These are phyloP conservation scores for Pteronura brasiliensis DNA, from an alignment of 2,113 vertebrate species.

Conservation along the genomic window DNA sequence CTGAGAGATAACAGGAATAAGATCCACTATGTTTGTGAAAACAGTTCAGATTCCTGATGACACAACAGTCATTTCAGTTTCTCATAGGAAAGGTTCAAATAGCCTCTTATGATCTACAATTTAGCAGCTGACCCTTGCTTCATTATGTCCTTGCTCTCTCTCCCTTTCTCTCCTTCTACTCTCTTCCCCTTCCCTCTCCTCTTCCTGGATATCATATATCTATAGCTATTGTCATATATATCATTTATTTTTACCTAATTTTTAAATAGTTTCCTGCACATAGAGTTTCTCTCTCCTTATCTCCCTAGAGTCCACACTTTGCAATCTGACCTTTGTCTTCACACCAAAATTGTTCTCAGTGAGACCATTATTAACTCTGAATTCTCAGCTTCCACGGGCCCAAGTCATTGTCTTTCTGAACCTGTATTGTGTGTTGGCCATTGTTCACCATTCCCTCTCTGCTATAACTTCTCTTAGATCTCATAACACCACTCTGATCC, in stretches of 20 bases:
- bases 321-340: background rate
- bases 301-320: background rate
- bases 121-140: background rate
- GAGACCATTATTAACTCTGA: background rate
- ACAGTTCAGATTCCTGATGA: background rate
- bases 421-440: background rate
- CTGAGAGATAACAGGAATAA: background rate
- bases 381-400: background rate
- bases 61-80: background rate
- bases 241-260: background rate
- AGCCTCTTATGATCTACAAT: background rate
- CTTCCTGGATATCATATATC: background rate
- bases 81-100: background rate
- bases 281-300: background rate
- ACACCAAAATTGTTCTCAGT: background rate
- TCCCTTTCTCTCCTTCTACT: too few relatives aligned
- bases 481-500: background rate
- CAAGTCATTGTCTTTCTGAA: background rate
- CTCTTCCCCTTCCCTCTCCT: background rate
- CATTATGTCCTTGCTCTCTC: background rate
- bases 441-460: background rate
- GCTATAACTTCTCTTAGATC: background rate
- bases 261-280: background rate
- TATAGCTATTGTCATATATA: background rate
- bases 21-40: background rate